A percentile compares a stretch with the other conserved stretches of the same genome.
phyloP scores from a whole-genome alignment of 2,113 vertebrate genomes.

The Mus spicilegus region DNA sequence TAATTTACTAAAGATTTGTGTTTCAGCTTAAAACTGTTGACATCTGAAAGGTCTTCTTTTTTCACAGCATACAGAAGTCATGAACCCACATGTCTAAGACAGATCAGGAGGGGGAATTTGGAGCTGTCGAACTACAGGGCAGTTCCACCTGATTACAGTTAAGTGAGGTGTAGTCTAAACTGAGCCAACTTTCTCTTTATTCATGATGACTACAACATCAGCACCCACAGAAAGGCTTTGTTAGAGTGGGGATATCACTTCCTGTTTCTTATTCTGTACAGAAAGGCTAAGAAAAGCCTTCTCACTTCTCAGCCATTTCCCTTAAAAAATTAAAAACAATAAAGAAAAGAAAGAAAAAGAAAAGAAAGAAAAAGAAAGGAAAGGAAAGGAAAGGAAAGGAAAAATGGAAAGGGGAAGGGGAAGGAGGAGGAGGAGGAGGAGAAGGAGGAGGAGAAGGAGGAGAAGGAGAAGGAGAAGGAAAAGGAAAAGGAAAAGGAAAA shows the following conservation, averaged over 20 bases:
- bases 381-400: neutral
- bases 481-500: fast-evolving
- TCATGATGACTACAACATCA: neutral
- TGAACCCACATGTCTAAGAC: neutral
- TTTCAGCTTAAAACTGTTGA: neutral
- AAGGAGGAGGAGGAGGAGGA: no score
- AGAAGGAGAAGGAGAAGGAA: no score
- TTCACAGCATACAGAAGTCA: neutral
- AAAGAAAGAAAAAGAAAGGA: neutral
- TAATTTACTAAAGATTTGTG: constrained; percentile 61
- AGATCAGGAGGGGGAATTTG: neutral
- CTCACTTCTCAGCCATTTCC: neutral
- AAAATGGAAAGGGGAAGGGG: no score
- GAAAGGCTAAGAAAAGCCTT: neutral
- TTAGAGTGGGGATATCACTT: neutral
- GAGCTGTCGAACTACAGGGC: neutral
- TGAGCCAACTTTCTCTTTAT: neutral
- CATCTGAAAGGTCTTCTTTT: constrained; percentile 29
- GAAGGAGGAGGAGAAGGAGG: no score
- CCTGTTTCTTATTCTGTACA: neutral
- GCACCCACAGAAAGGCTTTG: neutral
- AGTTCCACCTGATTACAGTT: neutral
- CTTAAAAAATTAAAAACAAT: neutral
- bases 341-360: neutral
- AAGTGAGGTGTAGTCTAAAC: neutral